phyloP scores from a whole-genome alignment of 2,888 invertebrate species.

The Callimorpha dominula region DNA sequence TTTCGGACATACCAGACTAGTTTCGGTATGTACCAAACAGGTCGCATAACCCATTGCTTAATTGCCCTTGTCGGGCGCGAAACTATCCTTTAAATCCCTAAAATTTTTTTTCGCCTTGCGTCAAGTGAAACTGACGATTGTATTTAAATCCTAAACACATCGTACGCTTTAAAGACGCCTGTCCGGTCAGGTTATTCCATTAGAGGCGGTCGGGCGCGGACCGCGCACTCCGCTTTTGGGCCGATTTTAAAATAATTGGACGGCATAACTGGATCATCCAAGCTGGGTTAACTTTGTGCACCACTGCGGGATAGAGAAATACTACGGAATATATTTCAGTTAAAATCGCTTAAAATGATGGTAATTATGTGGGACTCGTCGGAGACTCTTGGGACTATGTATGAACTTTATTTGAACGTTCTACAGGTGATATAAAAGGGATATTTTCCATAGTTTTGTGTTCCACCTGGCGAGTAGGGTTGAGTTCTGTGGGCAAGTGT shows the following conservation, averaged over 20 bases:
- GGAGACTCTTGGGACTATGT: neutral
- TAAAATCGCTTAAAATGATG: neutral
- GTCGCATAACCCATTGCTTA: no score
- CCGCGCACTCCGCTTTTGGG: conserved; percentile 51
- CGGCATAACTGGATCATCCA: conserved; percentile 62
- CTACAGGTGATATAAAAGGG: neutral
- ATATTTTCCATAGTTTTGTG: no score
- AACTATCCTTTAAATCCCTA: neutral
- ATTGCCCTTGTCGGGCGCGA: no score
- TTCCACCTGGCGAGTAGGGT: no score
- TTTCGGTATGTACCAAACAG: no score
- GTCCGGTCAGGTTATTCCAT: conserved; percentile 59
- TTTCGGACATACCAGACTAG: no score
- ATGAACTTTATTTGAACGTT: neutral
- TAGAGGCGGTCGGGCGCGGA: conserved; percentile 46
- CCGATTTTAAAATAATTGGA: conserved; percentile 72
- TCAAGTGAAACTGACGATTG: neutral
- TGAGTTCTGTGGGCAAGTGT: no score
- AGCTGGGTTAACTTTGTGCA: conserved; percentile 34
- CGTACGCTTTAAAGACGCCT: conserved; percentile 40
- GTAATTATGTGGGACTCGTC: neutral
- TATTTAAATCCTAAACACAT: conserved; percentile 24
- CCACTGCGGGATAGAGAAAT: conserved; percentile 31
- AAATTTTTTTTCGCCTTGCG: neutral
- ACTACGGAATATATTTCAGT: neutral